These are phyloP conservation scores for Dendronephthya gigantea DNA, from an alignment of 64 coral and sea anemone genomes.

Conservation along the genomic window DNA sequence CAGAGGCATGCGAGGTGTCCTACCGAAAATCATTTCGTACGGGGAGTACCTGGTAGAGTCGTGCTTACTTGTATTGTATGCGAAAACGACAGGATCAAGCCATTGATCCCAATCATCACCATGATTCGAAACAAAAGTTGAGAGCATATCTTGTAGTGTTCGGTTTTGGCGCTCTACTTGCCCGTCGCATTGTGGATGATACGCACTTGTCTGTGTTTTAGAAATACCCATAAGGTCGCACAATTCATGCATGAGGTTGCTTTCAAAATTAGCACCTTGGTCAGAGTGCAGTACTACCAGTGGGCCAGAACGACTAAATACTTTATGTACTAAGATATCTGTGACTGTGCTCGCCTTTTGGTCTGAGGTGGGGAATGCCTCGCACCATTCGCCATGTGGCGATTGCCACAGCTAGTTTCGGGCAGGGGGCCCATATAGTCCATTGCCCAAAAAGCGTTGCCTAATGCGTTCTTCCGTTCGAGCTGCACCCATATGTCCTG, in stretches of 20 bases:
- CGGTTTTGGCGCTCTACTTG: constrained; percentile 14
- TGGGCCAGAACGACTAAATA: neutral
- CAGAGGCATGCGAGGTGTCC: neutral
- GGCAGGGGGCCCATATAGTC: no score
- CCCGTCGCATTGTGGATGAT: neutral
- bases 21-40: neutral
- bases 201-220: neutral
- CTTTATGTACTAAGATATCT: neutral
- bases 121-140: neutral
- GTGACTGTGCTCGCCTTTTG: neutral
- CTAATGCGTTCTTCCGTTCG: neutral
- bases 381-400: neutral
- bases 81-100: no score
- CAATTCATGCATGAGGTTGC: constrained; percentile 1
- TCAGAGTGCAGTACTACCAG: neutral
- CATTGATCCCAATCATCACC: neutral
- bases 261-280: constrained; percentile 9
- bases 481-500: constrained; percentile 18
- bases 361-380: constrained; percentile 5
- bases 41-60: neutral
- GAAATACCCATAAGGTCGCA: neutral
- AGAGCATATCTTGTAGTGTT: neutral
- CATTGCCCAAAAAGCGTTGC: neutral
- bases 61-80: neutral
- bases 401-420: no score